Conservation (phyloP, 2,797 vertebrate genomes). For the Ammospiza maritima region DNA sequence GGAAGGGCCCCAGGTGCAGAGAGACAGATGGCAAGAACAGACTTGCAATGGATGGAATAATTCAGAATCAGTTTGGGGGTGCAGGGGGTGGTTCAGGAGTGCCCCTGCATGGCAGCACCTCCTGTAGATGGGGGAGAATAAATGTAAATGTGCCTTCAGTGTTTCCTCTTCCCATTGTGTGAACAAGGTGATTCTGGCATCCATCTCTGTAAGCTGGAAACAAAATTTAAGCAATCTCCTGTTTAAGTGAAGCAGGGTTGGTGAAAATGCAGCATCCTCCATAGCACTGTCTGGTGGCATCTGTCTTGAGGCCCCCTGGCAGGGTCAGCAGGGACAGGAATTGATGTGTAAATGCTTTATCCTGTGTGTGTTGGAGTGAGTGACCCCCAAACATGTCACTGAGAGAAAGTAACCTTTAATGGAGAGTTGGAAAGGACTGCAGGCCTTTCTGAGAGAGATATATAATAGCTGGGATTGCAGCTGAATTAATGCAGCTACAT, state of each 20-base stretch:
- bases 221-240: not conserved
- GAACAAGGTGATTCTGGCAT: not conserved
- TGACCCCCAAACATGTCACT: not conserved
- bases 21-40: not conserved
- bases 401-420: slow-evolving; percentile 1
- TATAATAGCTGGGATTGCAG: not conserved
- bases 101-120: not conserved
- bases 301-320: not conserved
- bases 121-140: not conserved
- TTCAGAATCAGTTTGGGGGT: not conserved
- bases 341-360: not conserved
- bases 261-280: not conserved
- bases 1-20: not conserved
- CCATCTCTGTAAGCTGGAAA: not conserved
- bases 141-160: not conserved
- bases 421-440: not conserved
- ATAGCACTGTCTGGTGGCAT: not conserved
- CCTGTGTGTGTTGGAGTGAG: not conserved
- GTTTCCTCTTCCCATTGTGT: not conserved
- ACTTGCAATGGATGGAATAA: not conserved
- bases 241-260: not conserved
- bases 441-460: not conserved
- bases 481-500: slow-evolving; percentile 32
- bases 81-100: not conserved
- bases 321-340: not conserved